Percentiles rank a stretch among this genome's conserved stretches.
These are phyloP conservation scores for Eupeodes latifasciatus DNA, from an alignment of 2,888 invertebrate genomes.

Conservation along the genomic window DNA sequence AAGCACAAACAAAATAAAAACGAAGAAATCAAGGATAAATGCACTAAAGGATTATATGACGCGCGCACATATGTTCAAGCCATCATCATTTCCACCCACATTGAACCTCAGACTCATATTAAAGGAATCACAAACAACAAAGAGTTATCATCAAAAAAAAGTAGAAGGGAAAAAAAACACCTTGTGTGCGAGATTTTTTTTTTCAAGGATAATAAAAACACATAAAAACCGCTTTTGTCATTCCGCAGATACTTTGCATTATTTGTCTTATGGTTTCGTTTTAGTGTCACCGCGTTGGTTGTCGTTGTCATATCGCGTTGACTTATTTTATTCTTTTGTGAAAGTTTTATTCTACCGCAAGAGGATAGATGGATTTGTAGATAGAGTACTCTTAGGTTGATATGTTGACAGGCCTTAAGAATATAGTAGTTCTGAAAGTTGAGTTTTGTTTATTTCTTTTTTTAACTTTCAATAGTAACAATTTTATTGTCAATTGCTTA, in stretches of 20 bases:
- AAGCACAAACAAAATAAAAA: conserved; percentile 14
- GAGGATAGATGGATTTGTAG: neutral
- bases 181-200: conserved; percentile 59
- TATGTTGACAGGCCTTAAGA: too few species aligned
- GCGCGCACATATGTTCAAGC: conserved; percentile 29
- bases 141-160: conserved; percentile 58
- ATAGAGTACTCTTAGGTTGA: too few species aligned
- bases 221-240: conserved; percentile 68
- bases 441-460: too few species aligned
- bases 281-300: conserved; percentile 44
- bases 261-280: conserved; percentile 67
- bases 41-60: conserved; percentile 37
- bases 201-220: conserved; percentile 68
- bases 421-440: too few species aligned
- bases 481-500: too few species aligned
- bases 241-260: conserved; percentile 75
- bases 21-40: conserved; percentile 39
- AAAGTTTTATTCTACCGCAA: neutral
- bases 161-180: conserved; percentile 41
- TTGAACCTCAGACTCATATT: neutral
- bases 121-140: neutral
- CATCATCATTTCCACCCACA: conserved; percentile 20
- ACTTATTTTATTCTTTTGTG: conserved; percentile 42
- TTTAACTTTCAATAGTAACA: too few species aligned
- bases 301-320: neutral